Evolutionary conservation across 23 tunicate species (phyloP), one percentile per base, ranked within the genome.

Genomic region (Ciona savignyi): DNA sequence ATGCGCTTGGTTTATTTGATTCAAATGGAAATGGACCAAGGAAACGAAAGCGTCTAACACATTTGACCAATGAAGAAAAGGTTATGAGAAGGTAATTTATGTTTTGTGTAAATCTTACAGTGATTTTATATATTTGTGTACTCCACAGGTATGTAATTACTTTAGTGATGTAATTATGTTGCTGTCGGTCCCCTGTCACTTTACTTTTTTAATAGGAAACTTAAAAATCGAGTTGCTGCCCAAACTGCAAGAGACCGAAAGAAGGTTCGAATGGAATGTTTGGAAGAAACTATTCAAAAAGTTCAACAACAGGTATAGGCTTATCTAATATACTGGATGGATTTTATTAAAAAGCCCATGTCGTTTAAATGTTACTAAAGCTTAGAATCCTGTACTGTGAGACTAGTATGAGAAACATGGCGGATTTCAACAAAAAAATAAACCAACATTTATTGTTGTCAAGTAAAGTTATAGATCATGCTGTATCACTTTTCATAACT

Each of bases 211-310:
- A 4, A 28, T 64, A 89, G 98, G 68, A 93, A 93, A 86, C 61
- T 93, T 20, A 93, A 93, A 68, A 93, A 93, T 70, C 75, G 98
- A 66, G 98, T 93, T 3, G 98, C 98, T n/a, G 98, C 98, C 1
- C 98, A 93, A 86, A 81, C 87, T 42, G 98, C 98, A 15, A 66
- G 98, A 28, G 98, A 93, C 56, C 74, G 92, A 63, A 93, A 93
- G 63, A 80, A 90, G 61, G 51, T 90, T 3, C 81, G 75, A 89
- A 78, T 89, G 85, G 96, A 89, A 78, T 42, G 81, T 27, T 81
- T 89, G 51, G 96, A 89, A 78, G 96, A 89, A 56, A 78, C 85
- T 68, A 83, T 89, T 69, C 60, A 88, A n/a, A 89, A 89, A 78
- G 64, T 83, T 64, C 89, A 89, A 66, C 76, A 74, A 42, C 89